Base-by-base conservation (phyloP, 2,113 vertebrate species). In the Naja naja region DNA sequence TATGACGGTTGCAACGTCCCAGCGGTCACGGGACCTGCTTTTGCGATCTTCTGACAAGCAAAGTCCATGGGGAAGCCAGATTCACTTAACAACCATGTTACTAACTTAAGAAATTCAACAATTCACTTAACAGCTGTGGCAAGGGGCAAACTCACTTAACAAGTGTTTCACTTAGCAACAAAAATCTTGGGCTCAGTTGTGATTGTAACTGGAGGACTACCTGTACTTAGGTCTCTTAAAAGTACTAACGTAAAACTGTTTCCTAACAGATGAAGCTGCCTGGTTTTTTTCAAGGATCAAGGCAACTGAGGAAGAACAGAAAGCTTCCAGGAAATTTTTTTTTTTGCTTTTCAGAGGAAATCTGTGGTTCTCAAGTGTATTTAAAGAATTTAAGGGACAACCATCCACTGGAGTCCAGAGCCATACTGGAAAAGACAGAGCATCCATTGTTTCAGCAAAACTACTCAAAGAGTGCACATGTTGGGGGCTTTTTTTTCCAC, bases 391-490 rank as follows among this genome's bases (percentile, higher is more conserved):
- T 55, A 85, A 92, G 30, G 43, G 74, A 34, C 39, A 87, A 10
- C 8, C 55, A 43, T 86, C 55, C 47, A 87, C 81, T 64, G 23
- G 47, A 87, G 23, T 54, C 81, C 55, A 60, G 53, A 90, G 81
- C 92, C 45, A n/a, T 87, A 53, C 23, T 90, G 74, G n/a, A 87
- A 53, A 56, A 86, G 93, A 58, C 87, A 90, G 87, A 60, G 0
- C 34, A 93, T 12, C 89, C 90, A 90, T 91, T 85, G 30, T 0
- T 18, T 88, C 93, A 94, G 93, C 90, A 93, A 25, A 87, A 91
- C 92, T 94, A 8, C 30, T 39, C 88, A 88, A 86, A 94, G 74
- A 47, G 23, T 91, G 87, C 92, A 95, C 91, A 86, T 1, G 86
- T 88, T 58, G 55, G 23, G 20, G 20, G 4, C 0, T 25, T 25